Evolutionary conservation across 2,113 vertebrate genomes (phyloP), one percentile per base, ranked within the genome.

Genomic region (Spea bombifrons): DNA sequence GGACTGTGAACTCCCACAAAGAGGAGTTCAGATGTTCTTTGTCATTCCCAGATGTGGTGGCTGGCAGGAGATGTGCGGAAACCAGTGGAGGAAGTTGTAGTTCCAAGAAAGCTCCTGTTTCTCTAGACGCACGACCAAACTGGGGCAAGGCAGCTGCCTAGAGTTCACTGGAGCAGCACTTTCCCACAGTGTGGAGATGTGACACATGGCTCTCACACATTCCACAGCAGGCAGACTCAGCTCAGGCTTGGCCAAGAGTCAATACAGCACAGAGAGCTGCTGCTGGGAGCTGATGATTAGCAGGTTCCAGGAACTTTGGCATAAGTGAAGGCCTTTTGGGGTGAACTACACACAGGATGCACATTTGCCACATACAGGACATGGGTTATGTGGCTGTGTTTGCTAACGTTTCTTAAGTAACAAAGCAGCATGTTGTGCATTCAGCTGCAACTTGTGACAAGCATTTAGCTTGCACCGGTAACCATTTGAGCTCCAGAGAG

Each of bases 141-240:
- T 82, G 76, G 92, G 93, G 89, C 90, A 90, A 90, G 91, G 90
- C 92, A 92, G 94, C 94, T 90, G 94, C 93, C 90, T 90, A 87
- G 94, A 94, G 94, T 96, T 90, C 89, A 90, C 86, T 93, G 92
- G 95, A 96, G 95, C 96, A 95, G 94, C 93, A 93, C 92, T 97
- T 99, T 97, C 97, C 95, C 96, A 96, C 97, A 96, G 95, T 96
- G 95, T 94, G 94, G 94, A 94, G 94, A 93, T 93, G 93, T 94
- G 94, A 96, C 96, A 96, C 96, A 96, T 94, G 94, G 95, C 94
- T 95, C 93, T 94, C 93, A 92, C 95, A 96, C 96, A 96, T 96
- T 96, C 96, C 96, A 91, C 93, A 89, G 93, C 92, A 94, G 88
- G 92, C 90, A 90, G 93, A 91, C 89, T 87, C 87, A 86, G 90